A percentile compares a stretch with the other conserved stretches of the same genome.
Conservation (phyloP, 2,888 invertebrate genomes). For the Zelleria hepariella region DNA sequence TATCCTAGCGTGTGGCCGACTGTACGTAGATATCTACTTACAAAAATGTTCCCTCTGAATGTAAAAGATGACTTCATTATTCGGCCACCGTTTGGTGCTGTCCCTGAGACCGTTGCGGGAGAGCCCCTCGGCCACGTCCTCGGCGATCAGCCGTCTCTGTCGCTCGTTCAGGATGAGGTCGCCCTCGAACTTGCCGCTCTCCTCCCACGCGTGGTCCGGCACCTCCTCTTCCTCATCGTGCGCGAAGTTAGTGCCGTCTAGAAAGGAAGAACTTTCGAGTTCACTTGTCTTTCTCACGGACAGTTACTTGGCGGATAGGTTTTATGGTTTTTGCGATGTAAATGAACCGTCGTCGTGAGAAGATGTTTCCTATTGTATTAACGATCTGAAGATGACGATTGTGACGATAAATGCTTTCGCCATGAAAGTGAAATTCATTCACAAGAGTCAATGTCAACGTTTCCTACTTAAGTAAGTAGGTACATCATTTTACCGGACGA, state of each 20-base stretch:
- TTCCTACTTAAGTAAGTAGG: neutral
- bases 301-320: neutral
- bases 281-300: neutral
- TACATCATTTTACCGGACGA: too few relatives aligned
- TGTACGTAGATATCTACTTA: too few relatives aligned
- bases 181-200: slow-evolving; percentile 68
- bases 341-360: neutral
- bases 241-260: slow-evolving; percentile 13
- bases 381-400: neutral
- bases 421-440: neutral
- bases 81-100: slow-evolving; percentile 59
- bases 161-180: slow-evolving; percentile 62
- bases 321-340: neutral
- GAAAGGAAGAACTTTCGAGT: neutral
- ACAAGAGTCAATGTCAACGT: neutral
- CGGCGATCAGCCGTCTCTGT: slow-evolving; percentile 53
- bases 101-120: slow-evolving; percentile 58
- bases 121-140: slow-evolving; percentile 53
- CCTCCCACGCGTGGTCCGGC: slow-evolving; percentile 62
- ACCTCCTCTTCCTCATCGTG: slow-evolving; percentile 42
- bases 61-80: slow-evolving; percentile 58
- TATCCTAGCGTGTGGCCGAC: too few relatives aligned
- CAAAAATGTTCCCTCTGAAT: slow-evolving; percentile 61
- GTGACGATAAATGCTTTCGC: neutral
- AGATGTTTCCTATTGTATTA: neutral